phyloP scores from a whole-genome alignment of 2,888 invertebrate genomes.

The Cryptosula pallasiana region DNA sequence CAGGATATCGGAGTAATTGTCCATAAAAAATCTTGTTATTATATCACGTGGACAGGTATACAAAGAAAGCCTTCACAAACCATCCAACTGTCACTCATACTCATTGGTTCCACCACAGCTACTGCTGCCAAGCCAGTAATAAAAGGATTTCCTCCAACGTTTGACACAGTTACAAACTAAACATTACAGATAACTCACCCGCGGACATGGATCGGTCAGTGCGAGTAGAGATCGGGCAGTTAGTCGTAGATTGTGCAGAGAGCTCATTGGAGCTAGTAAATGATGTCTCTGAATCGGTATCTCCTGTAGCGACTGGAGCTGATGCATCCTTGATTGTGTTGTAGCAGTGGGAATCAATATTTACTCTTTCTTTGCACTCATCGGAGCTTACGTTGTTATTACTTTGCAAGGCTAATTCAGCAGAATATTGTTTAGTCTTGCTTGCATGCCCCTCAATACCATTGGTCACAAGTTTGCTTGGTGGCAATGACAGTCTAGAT shows the following conservation, averaged over 20 bases:
- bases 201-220: background rate
- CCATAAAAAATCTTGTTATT: too few species aligned
- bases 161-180: too few species aligned
- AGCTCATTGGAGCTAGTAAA: background rate
- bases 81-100: too few species aligned
- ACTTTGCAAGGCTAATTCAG: background rate
- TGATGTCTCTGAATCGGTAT: conserved; percentile 11
- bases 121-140: too few species aligned
- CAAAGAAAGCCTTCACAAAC: too few species aligned
- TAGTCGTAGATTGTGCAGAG: background rate
- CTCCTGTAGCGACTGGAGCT: conserved; percentile 4
- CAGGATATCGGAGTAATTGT: too few species aligned
- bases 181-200: too few species aligned
- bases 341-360: background rate
- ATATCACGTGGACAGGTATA: too few species aligned
- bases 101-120: too few species aligned
- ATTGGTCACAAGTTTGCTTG: background rate
- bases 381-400: background rate
- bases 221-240: background rate
- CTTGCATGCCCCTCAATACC: background rate
- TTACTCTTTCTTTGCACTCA: background rate
- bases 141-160: too few species aligned
- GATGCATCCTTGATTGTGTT: background rate
- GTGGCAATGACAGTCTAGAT: background rate
- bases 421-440: background rate